Conservation (phyloP, 2,888 invertebrate genomes). For the Ceramica pisi region DNA sequence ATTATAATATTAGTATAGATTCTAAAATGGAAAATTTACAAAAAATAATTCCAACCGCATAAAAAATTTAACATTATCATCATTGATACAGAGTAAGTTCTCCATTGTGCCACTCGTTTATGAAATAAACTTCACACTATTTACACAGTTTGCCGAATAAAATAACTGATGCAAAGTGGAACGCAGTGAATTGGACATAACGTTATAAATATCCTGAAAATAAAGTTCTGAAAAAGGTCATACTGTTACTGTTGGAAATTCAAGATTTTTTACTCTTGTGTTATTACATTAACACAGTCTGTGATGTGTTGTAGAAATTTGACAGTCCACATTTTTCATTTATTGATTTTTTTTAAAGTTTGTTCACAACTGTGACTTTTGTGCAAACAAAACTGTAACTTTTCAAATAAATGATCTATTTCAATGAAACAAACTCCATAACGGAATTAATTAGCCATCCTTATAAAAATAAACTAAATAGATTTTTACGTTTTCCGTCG, state of each 20-base stretch:
- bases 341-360: too few relatives aligned
- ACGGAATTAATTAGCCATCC: too few relatives aligned
- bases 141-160: conserved; percentile 18
- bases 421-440: too few relatives aligned
- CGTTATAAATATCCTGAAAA: conserved; percentile 2
- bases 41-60: background rate
- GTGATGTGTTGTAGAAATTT: too few relatives aligned
- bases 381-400: too few relatives aligned
- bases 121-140: conserved; percentile 7
- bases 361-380: too few relatives aligned
- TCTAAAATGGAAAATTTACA: background rate
- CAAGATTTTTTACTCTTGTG: background rate
- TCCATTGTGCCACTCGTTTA: background rate
- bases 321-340: too few relatives aligned
- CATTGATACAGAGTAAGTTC: background rate
- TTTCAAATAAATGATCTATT: too few relatives aligned
- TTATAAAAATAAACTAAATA: too few relatives aligned
- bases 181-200: conserved; percentile 8
- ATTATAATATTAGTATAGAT: too few relatives aligned
- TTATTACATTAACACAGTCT: background rate
- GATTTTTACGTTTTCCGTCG: too few relatives aligned
- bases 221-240: conserved; percentile 4
- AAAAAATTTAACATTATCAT: conserved; percentile 4
- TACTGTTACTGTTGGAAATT: background rate
- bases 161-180: conserved; percentile 11